phyloP scores from a whole-genome alignment of 1,140 invertebrate species.

The Drosophila ambigua region DNA sequence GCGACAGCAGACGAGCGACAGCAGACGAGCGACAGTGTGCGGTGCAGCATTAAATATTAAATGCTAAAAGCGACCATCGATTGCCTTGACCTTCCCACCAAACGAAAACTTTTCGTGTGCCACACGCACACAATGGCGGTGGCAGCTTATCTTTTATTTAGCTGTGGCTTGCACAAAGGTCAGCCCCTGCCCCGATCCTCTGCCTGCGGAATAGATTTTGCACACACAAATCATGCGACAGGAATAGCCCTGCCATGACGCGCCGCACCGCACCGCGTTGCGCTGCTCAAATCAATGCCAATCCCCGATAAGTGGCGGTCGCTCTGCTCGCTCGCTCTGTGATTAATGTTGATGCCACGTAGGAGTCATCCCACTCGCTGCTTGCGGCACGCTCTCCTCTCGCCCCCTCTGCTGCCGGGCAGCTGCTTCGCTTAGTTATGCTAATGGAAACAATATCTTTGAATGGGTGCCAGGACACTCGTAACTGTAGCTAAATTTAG shows the following conservation, averaged over 20 bases:
- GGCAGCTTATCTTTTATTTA: slow-evolving; percentile 56
- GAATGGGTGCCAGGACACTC: slow-evolving; percentile 7
- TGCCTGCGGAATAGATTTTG: slow-evolving; percentile 27
- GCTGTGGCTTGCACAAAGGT: slow-evolving; percentile 43
- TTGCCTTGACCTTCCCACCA: slow-evolving; percentile 53
- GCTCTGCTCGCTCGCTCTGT: slow-evolving; percentile 28
- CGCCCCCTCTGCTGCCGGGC: too few relatives aligned
- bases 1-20: slow-evolving; percentile 18
- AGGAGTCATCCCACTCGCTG: too few relatives aligned
- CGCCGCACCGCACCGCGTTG: neutral
- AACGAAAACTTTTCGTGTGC: slow-evolving; percentile 5
- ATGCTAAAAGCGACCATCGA: slow-evolving; percentile 41
- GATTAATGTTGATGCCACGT: slow-evolving; percentile 30
- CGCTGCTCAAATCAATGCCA: slow-evolving; percentile 23
- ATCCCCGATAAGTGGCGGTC: slow-evolving; percentile 24
- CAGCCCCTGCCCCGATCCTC: slow-evolving; percentile 4
- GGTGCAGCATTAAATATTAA: slow-evolving; percentile 49
- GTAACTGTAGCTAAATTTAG: slow-evolving; percentile 18
- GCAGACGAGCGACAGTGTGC: slow-evolving; percentile 3
- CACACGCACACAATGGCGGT: neutral
- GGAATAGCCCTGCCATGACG: slow-evolving; percentile 10
- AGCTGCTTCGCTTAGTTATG: slow-evolving; percentile 10
- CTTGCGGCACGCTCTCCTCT: too few relatives aligned
- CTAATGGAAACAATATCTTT: slow-evolving; percentile 15
- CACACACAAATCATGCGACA: slow-evolving; percentile 36